Base-by-base conservation (phyloP, 1,140 invertebrate species). In the Pogonognathellus flavescens region DNA sequence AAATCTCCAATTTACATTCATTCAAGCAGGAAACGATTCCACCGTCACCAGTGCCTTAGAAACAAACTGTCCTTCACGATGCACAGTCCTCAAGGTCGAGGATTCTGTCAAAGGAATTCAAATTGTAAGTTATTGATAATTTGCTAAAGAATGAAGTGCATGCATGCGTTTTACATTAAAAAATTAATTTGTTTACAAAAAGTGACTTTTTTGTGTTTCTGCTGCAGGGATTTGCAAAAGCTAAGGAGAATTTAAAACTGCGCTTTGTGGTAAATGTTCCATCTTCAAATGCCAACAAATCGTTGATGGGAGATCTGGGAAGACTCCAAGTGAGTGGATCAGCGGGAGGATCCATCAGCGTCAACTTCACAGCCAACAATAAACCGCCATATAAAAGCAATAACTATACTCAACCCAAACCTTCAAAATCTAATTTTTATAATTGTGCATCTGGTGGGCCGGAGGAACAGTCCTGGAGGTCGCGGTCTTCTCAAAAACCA, bases 1-100 rank as follows among this genome's bases (percentile, higher is more conserved):
- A 11, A 82, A 82, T n/a, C n/a, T 22, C 11, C 41, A 62, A 11
- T 62, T 82, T 62, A 82, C 81, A 13, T 82, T 82, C 25, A 82
- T 82, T 16, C 81, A 82, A 60, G 81, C 81, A n/a, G 81, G 81
- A 60, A 22, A 13, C 16, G 18, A 57, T 14, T 13, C 25, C 4
- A 16, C 1, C 22, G 81, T 41, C 7, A 22, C 10, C 0, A 31
- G 13, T 52, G 76, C n/a, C 0, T 22, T 81, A 13, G 13, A 50
- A 52, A 20, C 16, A 10, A 81, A 52, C 18, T 14, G 22, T 53
- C n/a, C n/a, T 5, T n/a, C 49, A 20, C 16, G 22, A 20, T 52
- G n/a, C 18, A 52, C 5, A 18, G 14, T 81, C 1, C 0, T 81
- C 2, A 49, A 14, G 0, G 76, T 81, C 20, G 76, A 81, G 53